phyloP scores from a whole-genome alignment of 2,797 vertebrate genomes.

The Stomatorhinus walkeri region DNA sequence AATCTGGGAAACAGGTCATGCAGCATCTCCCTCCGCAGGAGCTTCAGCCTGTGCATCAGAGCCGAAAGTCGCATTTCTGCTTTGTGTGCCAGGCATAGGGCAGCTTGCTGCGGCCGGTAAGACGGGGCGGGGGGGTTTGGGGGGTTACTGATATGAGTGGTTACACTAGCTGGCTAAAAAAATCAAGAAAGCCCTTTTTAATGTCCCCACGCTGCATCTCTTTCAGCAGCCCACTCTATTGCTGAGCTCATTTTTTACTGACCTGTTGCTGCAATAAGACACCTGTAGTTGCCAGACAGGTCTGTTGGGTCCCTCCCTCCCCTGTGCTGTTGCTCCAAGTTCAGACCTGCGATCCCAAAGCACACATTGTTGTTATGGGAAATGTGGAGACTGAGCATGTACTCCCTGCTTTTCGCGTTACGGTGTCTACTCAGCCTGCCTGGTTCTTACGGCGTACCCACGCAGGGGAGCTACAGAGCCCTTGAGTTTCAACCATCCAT shows the following conservation, averaged over 20 bases:
- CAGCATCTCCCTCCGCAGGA: not conserved
- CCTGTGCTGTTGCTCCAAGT: not conserved
- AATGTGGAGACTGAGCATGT: constrained; percentile 10
- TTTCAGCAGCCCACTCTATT: not conserved
- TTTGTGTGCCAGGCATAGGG: not conserved
- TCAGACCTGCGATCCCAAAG: not conserved
- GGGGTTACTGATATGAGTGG: not conserved
- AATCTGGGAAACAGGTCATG: not conserved
- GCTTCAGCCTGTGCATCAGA: not conserved
- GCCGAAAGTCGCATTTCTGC: not conserved
- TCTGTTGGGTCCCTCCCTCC: constrained; percentile 4
- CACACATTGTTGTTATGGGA: constrained; percentile 15
- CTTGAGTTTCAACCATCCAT: constrained; percentile 96
- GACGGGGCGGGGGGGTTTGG: not conserved
- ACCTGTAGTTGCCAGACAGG: constrained; percentile 20
- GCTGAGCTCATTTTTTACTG: not conserved
- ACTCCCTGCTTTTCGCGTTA: constrained; percentile 9
- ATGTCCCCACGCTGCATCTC: not conserved
- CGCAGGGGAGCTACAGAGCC: constrained; percentile 84
- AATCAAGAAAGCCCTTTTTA: not conserved
- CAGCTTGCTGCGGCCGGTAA: not conserved
- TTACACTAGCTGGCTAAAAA: not conserved
- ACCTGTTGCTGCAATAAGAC: constrained; percentile 11
- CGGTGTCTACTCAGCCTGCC: constrained; percentile 32
- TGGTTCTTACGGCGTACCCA: constrained; percentile 68